These are phyloP conservation scores for Tylochromis polylepis DNA, from an alignment of 2,113 vertebrate genomes.

Conservation along the genomic window DNA sequence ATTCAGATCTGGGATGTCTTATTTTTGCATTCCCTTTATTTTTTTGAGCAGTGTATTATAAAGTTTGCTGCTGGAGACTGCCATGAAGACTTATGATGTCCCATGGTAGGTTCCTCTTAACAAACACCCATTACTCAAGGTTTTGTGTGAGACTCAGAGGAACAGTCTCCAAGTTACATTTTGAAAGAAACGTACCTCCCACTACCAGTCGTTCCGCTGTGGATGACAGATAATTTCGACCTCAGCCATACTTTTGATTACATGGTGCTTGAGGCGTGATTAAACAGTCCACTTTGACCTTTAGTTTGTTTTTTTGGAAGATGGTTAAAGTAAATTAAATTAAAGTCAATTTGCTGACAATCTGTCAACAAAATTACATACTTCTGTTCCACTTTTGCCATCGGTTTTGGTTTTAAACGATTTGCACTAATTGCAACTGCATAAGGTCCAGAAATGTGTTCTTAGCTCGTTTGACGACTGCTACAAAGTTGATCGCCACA, in stretches of 20 bases:
- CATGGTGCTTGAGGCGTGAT: background rate
- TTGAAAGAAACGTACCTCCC: background rate
- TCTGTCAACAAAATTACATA: background rate
- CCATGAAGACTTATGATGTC: background rate
- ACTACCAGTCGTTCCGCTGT: background rate
- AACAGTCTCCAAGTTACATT: background rate
- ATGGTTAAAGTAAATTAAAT: background rate
- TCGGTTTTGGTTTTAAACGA: background rate
- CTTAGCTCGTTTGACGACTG: background rate
- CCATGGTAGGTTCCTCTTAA: background rate
- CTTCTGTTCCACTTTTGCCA: background rate
- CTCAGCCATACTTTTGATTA: background rate
- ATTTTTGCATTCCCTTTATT: too few species aligned
- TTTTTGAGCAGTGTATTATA: too few species aligned
- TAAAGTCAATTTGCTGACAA: background rate
- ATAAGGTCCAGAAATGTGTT: background rate
- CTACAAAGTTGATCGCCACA: fast-evolving
- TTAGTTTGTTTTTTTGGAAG: background rate
- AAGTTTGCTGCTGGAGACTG: background rate
- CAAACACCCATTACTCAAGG: background rate
- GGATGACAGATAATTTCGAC: background rate
- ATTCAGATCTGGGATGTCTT: too few species aligned
- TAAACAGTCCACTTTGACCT: background rate
- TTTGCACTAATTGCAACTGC: background rate
- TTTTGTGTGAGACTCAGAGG: background rate